A percentile compares a stretch with the other conserved stretches of the same genome.
Evolutionary conservation across 2,888 invertebrate genomes (phyloP).

Genomic region (Drosophila pegasa): DNA sequence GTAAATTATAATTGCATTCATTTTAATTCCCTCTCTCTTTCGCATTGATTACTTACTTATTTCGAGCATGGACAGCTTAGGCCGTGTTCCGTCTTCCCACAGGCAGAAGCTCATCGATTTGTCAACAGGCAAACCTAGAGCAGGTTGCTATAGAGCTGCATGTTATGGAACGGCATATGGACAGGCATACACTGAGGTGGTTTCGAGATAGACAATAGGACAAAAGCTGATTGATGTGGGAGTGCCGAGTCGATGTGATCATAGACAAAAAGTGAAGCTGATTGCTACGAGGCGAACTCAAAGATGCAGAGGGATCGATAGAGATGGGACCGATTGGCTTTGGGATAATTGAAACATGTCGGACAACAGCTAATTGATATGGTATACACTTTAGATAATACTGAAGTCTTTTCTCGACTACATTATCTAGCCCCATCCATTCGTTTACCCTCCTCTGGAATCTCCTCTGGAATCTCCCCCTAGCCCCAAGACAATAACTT

Average conservation of each 20-base stretch:
- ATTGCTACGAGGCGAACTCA: background rate
- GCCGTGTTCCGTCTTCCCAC: background rate
- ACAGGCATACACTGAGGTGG: too few species aligned
- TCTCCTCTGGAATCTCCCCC: background rate
- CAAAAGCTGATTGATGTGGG: background rate
- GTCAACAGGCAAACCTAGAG: too few species aligned
- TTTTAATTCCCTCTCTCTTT: background rate
- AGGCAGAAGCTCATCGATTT: background rate
- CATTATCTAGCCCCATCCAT: too few species aligned
- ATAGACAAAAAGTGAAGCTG: background rate
- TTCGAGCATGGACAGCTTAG: background rate
- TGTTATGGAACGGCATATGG: background rate
- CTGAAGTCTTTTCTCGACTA: background rate
- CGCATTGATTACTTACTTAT: slow-evolving; percentile 1
- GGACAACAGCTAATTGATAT: background rate
- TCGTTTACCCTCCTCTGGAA: too few species aligned
- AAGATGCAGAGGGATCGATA: too few species aligned
- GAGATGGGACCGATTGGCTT: too few species aligned
- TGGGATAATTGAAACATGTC: background rate
- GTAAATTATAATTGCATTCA: slow-evolving; percentile 31
- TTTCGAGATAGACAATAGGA: too few species aligned
- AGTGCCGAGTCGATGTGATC: too few species aligned
- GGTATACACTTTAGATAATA: background rate
- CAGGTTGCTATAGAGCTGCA: too few species aligned
- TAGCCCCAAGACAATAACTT: background rate